phyloP scores from a whole-genome alignment of 2,888 invertebrate species.

The Myopa testacea region DNA sequence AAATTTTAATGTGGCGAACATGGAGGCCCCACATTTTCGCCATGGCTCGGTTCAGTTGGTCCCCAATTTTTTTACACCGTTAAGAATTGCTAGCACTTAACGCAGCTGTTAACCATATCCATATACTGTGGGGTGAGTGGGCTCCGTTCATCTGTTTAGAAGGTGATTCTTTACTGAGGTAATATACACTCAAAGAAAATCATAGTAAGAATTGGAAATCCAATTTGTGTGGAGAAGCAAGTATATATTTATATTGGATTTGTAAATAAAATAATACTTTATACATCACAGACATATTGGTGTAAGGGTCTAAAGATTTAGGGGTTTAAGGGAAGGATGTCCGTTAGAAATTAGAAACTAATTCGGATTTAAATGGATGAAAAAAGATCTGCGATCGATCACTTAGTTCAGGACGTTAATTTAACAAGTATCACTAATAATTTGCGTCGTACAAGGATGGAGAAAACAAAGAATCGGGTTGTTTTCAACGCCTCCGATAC shows the following conservation, averaged over 20 bases:
- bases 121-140: background rate
- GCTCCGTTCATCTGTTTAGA: background rate
- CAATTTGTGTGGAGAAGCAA: too few relatives aligned
- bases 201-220: background rate
- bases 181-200: constrained; percentile 3
- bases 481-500: background rate
- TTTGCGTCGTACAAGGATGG: too few relatives aligned
- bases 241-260: too few relatives aligned
- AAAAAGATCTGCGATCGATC: too few relatives aligned
- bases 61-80: constrained; percentile 15
- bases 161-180: background rate
- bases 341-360: too few relatives aligned
- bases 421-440: too few relatives aligned
- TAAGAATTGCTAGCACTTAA: constrained; percentile 37
- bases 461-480: background rate
- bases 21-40: constrained; percentile 41
- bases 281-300: too few relatives aligned
- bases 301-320: too few relatives aligned
- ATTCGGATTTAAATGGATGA: too few relatives aligned
- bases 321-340: too few relatives aligned
- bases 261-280: too few relatives aligned
- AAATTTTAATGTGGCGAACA: constrained; percentile 5
- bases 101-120: constrained; percentile 41
- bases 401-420: too few relatives aligned
- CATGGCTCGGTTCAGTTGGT: constrained; percentile 16